Percentiles rank a stretch among this genome's conserved stretches.
These are phyloP conservation scores for Buteo buteo DNA, from an alignment of 2,113 vertebrate species.

Conservation along the genomic window DNA sequence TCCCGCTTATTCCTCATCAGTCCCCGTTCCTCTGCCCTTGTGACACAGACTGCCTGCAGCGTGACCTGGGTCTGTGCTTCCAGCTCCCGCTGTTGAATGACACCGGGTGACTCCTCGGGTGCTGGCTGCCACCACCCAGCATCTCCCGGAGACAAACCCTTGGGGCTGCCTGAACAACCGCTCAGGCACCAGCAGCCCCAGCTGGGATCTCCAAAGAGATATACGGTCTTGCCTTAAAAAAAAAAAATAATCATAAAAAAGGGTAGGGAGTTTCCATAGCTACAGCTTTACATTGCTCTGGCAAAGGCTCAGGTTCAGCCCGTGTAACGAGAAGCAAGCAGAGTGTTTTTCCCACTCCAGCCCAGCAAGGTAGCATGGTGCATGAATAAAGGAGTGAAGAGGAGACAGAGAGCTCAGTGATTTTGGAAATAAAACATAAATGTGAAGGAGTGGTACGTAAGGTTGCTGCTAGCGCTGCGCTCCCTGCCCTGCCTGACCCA, in stretches of 20 bases:
- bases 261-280: conserved; percentile 63
- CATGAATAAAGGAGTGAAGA: background rate
- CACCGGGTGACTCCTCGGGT: background rate
- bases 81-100: background rate
- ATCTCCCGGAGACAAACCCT: background rate
- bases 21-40: background rate
- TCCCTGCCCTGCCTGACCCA: background rate
- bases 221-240: background rate
- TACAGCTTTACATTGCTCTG: background rate
- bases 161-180: accelerated
- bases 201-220: background rate
- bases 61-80: background rate
- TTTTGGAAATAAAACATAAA: background rate
- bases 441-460: accelerated
- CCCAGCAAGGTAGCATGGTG: background rate
- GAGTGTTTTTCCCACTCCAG: background rate
- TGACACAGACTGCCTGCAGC: background rate
- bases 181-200: background rate
- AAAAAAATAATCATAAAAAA: background rate
- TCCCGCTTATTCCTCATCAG: background rate
- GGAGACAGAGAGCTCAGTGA: background rate
- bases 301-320: background rate
- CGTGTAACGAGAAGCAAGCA: background rate
- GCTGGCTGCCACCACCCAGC: background rate
- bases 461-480: accelerated